Evolutionary conservation across 2,113 vertebrate genomes (phyloP), one percentile per base, ranked within the genome.

Genomic region (Carollia perspicillata): DNA sequence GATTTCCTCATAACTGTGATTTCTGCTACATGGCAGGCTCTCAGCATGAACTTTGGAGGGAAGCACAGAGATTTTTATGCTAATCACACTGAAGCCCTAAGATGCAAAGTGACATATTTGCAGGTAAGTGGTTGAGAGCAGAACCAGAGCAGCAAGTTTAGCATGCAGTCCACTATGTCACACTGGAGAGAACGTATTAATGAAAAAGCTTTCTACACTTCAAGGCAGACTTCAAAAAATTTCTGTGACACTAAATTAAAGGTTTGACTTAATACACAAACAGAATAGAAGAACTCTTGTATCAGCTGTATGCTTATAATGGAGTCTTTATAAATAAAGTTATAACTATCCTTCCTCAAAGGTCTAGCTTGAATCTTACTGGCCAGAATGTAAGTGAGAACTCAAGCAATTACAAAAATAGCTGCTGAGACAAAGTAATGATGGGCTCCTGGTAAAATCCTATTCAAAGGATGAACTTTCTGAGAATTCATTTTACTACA

Each of bases 211-310:
- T 89, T 95, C 89, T 51, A 87, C 77, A 47, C 71, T 51, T 30
- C 14, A 90, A 81, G 58, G 81, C 84, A 84, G 77, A 94, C 49
- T 75, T 93, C 81, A 81, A 84, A 71, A 83, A 68, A 84, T 96
- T 72, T 96, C 60, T 49, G 16, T 65, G 74, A 83, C 88, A 96
- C 72, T 80, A 90, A 96, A 90, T 96, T 94, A 94, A 89, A 91
- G 79, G 69, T 89, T 96, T 92, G 65, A 95, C 60, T 91, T 74
- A 74, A 93, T 84, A 93, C 13, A 26, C 44, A 69, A 69, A 66
- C 12, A 86, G 65, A 89, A 47, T 23, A 88, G 72, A 69, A 20
- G 68, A 96, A 72, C 71, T 53, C 35, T 20, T 77, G 37, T n/a
- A 84, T 79, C 58, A 84, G 53, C 84, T 68, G 7, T 60, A 63